Evolutionary conservation across 2,888 invertebrate species (phyloP).

Genomic region (Lamellibrachia columna): DNA sequence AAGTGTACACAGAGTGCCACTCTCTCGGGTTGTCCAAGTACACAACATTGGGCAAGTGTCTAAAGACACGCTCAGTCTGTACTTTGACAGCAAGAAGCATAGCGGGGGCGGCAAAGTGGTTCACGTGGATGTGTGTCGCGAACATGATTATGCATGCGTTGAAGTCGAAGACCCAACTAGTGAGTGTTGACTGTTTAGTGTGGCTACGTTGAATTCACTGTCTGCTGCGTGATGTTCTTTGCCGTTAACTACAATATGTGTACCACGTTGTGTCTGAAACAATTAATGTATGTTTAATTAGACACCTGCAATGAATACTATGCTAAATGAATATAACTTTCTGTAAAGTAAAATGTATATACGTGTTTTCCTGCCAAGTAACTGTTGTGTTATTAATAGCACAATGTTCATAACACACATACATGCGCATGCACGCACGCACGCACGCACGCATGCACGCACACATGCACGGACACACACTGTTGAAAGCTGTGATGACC

Average conservation of each 20-base stretch:
- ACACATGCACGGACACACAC: background rate
- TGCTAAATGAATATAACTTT: too few relatives aligned
- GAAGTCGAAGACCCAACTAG: background rate
- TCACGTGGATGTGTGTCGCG: background rate
- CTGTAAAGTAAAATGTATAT: too few relatives aligned
- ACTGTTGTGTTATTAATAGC: background rate
- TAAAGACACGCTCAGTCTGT: slow-evolving; percentile 19
- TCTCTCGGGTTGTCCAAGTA: slow-evolving; percentile 24
- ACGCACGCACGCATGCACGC: too few relatives aligned
- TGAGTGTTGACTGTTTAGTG: background rate
- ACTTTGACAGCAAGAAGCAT: slow-evolving; percentile 25
- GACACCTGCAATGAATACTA: too few relatives aligned
- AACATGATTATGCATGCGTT: background rate
- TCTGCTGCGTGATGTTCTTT: too few relatives aligned
- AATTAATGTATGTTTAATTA: too few relatives aligned
- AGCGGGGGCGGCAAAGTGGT: background rate
- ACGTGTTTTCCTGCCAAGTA: background rate
- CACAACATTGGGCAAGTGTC: slow-evolving; percentile 22
- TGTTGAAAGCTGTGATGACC: too few relatives aligned
- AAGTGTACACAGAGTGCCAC: slow-evolving; percentile 24
- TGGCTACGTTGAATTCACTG: too few relatives aligned
- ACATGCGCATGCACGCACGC: too few relatives aligned
- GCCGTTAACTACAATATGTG: too few relatives aligned
- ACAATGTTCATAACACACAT: background rate
- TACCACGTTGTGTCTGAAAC: too few relatives aligned